phyloP scores from a whole-genome alignment of 2,113 vertebrate genomes.

The Gopherus evgoodei region DNA sequence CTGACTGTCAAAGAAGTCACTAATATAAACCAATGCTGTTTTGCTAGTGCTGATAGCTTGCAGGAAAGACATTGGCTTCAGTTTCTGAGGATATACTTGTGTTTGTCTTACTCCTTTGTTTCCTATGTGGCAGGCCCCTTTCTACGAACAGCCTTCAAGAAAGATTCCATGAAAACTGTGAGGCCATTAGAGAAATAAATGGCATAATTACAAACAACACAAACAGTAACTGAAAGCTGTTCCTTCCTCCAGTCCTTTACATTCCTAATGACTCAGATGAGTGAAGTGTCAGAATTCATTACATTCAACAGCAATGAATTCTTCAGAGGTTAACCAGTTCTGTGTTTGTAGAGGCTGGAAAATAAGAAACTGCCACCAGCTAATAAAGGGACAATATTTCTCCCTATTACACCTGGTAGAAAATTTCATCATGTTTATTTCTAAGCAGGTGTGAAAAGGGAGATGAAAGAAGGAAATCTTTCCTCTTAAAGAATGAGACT shows the following conservation, averaged over 20 bases:
- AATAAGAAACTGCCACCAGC: neutral
- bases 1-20: neutral
- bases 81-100: constrained; percentile 22
- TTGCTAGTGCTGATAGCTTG: neutral
- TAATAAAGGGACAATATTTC: neutral
- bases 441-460: constrained; percentile 48
- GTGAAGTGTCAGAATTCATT: constrained; percentile 59
- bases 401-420: neutral
- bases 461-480: constrained; percentile 44
- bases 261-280: constrained; percentile 12
- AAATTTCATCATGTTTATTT: constrained; percentile 31
- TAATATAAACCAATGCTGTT: neutral
- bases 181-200: constrained; percentile 47
- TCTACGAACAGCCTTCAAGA: constrained; percentile 37
- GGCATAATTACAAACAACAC: constrained; percentile 47
- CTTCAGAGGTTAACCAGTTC: constrained; percentile 24
- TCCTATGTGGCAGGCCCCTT: constrained; percentile 21
- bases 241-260: constrained; percentile 25
- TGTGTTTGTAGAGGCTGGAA: constrained; percentile 25
- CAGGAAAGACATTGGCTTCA: neutral
- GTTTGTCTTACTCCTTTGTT: neutral
- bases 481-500: neutral
- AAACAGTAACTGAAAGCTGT: constrained; percentile 45
- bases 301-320: constrained; percentile 20
- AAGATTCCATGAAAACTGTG: constrained; percentile 25